phyloP scores from a whole-genome alignment of 2,888 invertebrate species.

The Acheta domesticus region DNA sequence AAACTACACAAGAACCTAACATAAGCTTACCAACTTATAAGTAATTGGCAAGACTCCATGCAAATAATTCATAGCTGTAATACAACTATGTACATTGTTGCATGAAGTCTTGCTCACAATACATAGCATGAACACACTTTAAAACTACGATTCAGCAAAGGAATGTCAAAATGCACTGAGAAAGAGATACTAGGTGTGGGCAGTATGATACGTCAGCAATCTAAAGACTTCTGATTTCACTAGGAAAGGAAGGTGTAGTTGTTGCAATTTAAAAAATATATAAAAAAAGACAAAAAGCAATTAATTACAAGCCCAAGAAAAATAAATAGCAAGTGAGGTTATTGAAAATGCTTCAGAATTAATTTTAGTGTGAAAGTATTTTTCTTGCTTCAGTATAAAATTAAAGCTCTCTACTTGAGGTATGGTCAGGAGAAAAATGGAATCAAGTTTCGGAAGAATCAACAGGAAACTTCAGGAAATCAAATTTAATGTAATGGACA shows the following conservation, averaged over 20 bases:
- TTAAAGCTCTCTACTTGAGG: conserved; percentile 21
- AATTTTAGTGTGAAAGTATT: conserved; percentile 31
- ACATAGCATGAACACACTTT: neutral
- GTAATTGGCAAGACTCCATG: neutral
- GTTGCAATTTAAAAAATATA: conserved; percentile 3
- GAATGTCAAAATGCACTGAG: conserved; percentile 42
- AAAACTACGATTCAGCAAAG: conserved; percentile 41
- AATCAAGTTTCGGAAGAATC: neutral
- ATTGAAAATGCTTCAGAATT: neutral
- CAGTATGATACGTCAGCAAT: neutral
- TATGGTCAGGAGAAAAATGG: neutral
- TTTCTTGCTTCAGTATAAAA: conserved; percentile 28
- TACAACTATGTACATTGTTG: neutral
- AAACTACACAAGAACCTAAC: neutral
- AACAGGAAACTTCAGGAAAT: conserved; percentile 12
- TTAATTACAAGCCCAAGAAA: conserved; percentile 32
- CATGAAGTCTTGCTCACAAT: neutral
- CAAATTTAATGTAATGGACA: too few species aligned
- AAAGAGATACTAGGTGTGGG: neutral
- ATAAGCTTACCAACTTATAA: conserved; percentile 10
- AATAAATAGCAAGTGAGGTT: neutral
- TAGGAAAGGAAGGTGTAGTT: neutral
- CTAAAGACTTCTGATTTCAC: neutral
- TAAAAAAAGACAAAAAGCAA: conserved; percentile 30
- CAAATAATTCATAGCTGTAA: conserved; percentile 21